These are phyloP conservation scores for Nothobranchius kuhntae DNA, from an alignment of 2,113 vertebrate genomes.

Conservation along the genomic window DNA sequence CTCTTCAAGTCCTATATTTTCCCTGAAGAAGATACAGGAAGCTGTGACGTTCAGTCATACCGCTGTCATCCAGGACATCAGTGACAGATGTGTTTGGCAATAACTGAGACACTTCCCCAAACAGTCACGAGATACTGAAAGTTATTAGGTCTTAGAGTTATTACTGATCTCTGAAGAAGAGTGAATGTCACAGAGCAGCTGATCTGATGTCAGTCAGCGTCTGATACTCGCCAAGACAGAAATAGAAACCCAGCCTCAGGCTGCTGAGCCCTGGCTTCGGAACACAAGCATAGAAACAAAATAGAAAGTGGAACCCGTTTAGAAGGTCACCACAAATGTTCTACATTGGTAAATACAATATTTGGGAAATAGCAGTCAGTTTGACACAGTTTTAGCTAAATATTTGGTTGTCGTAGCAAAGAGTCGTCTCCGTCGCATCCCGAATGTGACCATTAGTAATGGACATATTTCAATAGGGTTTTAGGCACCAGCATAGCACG, in stretches of 20 bases:
- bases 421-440: too few species aligned
- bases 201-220: slow-evolving; percentile 17
- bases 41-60: slow-evolving; percentile 4
- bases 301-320: background rate
- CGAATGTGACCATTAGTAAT: too few species aligned
- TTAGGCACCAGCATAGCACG: too few species aligned
- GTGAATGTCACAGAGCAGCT: slow-evolving; percentile 26
- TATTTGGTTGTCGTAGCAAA: too few species aligned
- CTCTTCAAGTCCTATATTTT: background rate
- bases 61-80: slow-evolving; percentile 13
- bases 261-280: background rate
- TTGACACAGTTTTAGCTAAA: too few species aligned
- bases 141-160: slow-evolving; percentile 27
- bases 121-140: slow-evolving; percentile 15
- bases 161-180: slow-evolving; percentile 37
- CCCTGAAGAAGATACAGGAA: slow-evolving; percentile 16
- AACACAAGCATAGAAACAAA: background rate
- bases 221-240: too few species aligned
- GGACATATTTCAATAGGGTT: too few species aligned
- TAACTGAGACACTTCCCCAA: slow-evolving; percentile 13
- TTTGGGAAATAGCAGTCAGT: too few species aligned
- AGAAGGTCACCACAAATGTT: too few species aligned
- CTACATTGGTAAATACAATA: too few species aligned
- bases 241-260: too few species aligned
- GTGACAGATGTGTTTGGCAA: slow-evolving; percentile 1